phyloP scores from a whole-genome alignment of 2,888 invertebrate species.

The Dicyrtoma fusca region DNA sequence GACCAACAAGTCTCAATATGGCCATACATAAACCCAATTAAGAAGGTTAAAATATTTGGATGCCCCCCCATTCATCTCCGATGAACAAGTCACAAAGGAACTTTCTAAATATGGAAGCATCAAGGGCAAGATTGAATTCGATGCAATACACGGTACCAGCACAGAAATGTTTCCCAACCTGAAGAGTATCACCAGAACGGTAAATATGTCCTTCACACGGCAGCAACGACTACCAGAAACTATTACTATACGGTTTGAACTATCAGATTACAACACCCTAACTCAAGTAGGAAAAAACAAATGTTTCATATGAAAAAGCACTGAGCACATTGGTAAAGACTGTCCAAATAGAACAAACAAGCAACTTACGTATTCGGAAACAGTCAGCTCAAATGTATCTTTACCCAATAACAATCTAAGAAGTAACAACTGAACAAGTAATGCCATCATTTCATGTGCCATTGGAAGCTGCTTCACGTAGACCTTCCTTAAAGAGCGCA shows the following conservation, averaged over 20 bases:
- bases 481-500: too few species aligned
- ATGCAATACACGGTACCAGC: not conserved
- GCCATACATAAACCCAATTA: not conserved
- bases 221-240: not conserved
- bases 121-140: not conserved
- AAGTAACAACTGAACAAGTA: too few species aligned
- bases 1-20: not conserved
- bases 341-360: not conserved
- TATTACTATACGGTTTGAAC: not conserved
- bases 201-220: not conserved
- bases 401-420: not conserved
- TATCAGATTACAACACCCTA: not conserved
- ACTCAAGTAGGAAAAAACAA: constrained; percentile 8
- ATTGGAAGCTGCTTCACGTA: too few species aligned
- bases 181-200: constrained; percentile 2
- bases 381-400: not conserved
- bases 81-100: not conserved
- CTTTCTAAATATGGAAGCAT: not conserved
- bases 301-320: not conserved
- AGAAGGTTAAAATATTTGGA: not conserved
- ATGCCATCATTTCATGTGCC: too few species aligned
- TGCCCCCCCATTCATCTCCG: not conserved
- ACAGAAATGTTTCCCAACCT: not conserved
- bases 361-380: not conserved
- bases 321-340: not conserved